phyloP scores from a whole-genome alignment of 1,140 invertebrate genomes.

The Campoletis sonorensis region DNA sequence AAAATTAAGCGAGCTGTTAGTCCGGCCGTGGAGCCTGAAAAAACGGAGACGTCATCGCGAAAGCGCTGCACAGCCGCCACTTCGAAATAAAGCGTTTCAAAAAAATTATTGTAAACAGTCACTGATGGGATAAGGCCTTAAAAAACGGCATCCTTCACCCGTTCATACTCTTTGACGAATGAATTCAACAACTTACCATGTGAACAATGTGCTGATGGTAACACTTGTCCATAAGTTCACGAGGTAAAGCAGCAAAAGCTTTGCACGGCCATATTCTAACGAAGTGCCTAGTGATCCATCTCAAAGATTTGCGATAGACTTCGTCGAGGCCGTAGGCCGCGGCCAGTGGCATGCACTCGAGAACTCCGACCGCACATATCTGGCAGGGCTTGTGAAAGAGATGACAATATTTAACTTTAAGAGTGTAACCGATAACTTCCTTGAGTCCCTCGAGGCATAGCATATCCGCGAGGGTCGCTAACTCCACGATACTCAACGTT shows the following conservation, averaged over 20 bases:
- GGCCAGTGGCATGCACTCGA: slow-evolving; percentile 89
- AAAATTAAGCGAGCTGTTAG: too few species aligned
- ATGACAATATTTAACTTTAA: slow-evolving; percentile 94
- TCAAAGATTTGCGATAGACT: slow-evolving; percentile 88
- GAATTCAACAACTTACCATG: slow-evolving; percentile 73
- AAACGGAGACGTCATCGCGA: too few species aligned
- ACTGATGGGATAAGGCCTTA: too few species aligned
- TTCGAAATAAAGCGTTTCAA: too few species aligned
- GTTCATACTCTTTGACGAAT: background rate
- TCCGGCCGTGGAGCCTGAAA: too few species aligned
- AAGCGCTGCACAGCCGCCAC: too few species aligned
- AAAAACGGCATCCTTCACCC: too few species aligned
- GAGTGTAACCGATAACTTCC: slow-evolving; percentile 90
- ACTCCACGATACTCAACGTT: slow-evolving; percentile 88
- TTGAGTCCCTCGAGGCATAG: slow-evolving; percentile 92
- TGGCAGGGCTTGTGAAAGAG: slow-evolving; percentile 91
- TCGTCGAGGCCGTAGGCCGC: slow-evolving; percentile 92
- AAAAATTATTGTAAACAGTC: too few species aligned
- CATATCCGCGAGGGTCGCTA: slow-evolving; percentile 92
- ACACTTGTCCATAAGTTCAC: slow-evolving; percentile 88
- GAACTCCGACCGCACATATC: slow-evolving; percentile 85
- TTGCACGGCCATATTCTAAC: slow-evolving; percentile 91
- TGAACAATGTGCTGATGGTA: slow-evolving; percentile 88
- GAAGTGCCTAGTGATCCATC: slow-evolving; percentile 91
- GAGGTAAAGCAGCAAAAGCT: slow-evolving; percentile 87